phyloP scores from a whole-genome alignment of 2,113 vertebrate species.

The Amazona guildingii region DNA sequence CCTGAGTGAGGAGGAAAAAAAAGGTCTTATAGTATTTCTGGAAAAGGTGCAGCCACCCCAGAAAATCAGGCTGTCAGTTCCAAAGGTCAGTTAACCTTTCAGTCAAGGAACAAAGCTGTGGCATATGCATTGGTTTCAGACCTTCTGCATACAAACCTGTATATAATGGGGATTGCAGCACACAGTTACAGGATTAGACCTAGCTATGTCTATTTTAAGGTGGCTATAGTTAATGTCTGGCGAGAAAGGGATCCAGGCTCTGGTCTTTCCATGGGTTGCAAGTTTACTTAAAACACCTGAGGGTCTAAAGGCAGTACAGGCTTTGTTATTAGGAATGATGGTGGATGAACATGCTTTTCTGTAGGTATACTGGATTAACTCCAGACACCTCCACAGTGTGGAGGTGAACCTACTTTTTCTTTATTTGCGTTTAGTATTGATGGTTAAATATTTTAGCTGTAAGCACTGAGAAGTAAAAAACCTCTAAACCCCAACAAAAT shows the following conservation, averaged over 20 bases:
- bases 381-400: neutral
- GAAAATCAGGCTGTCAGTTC: neutral
- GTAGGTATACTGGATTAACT: neutral
- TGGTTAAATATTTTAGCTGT: neutral
- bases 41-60: neutral
- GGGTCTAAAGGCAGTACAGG: neutral
- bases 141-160: neutral
- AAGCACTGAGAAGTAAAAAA: neutral
- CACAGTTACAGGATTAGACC: neutral
- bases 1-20: neutral
- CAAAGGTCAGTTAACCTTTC: neutral
- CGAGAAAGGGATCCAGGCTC: neutral
- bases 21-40: neutral
- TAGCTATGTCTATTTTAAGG: constrained; percentile 13
- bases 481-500: neutral
- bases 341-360: neutral
- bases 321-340: neutral
- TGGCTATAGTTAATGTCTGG: neutral
- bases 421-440: neutral
- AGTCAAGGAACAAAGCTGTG: neutral
- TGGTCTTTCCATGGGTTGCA: neutral
- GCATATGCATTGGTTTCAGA: neutral
- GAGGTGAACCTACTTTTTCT: neutral
- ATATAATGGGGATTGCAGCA: neutral
- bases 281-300: constrained; percentile 6